Conservation (phyloP, 2,797 vertebrate species). For the Alca torda region DNA sequence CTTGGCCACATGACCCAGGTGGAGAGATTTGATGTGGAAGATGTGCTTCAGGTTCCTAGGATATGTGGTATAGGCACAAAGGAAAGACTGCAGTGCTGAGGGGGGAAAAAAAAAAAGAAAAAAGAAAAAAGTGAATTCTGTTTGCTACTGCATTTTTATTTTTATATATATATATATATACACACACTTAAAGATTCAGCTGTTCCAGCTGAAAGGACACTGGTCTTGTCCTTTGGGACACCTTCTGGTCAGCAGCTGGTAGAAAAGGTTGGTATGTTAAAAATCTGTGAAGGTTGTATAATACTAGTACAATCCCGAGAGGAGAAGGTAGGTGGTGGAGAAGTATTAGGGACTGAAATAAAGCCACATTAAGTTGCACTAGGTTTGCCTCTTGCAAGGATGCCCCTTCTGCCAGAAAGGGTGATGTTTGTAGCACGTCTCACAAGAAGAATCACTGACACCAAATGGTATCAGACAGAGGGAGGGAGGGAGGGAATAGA, state of each 20-base stretch:
- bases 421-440: neutral
- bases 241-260: constrained; percentile 43
- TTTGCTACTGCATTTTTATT: constrained; percentile 16
- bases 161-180: neutral
- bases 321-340: neutral
- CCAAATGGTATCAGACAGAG: neutral
- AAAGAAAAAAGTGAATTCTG: neutral
- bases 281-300: constrained; percentile 26
- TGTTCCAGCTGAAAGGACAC: constrained; percentile 35
- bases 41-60: constrained; percentile 86
- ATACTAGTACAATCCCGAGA: neutral
- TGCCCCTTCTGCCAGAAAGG: neutral
- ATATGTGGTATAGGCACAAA: constrained; percentile 87
- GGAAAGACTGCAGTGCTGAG: constrained; percentile 90
- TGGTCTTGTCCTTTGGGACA: constrained; percentile 16
- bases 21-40: constrained; percentile 88
- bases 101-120: neutral
- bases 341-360: neutral
- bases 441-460: neutral
- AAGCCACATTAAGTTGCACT: neutral
- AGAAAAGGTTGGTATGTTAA: constrained; percentile 5
- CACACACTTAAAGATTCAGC: constrained; percentile 19
- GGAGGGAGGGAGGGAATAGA: neutral
- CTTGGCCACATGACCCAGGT: constrained; percentile 94
- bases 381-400: neutral